Conservation (phyloP, 2,888 invertebrate species). For the Agrypnus murinus region DNA sequence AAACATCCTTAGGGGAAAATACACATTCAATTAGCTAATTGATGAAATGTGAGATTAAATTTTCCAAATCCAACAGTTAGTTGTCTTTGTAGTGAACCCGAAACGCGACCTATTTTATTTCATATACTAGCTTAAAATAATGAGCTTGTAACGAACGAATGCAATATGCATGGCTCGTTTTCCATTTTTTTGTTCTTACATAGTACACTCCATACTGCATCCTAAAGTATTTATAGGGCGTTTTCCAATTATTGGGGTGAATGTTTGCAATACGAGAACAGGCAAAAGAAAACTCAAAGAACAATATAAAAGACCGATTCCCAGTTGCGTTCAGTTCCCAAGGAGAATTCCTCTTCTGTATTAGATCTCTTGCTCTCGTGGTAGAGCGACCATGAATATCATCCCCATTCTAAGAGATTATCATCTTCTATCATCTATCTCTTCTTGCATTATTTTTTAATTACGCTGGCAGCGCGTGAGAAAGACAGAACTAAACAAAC, state of each 20-base stretch:
- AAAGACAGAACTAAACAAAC: constrained; percentile 11
- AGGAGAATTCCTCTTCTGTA: constrained; percentile 40
- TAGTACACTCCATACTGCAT: constrained; percentile 3
- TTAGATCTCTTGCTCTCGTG: constrained; percentile 39
- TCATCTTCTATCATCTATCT: constrained; percentile 45
- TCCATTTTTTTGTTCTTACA: constrained; percentile 14
- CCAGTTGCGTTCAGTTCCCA: constrained; percentile 39
- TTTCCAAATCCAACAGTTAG: background rate
- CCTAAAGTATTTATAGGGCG: constrained; percentile 44
- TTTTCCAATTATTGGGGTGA: constrained; percentile 44
- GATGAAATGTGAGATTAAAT: constrained; percentile 7
- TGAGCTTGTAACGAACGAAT: constrained; percentile 17
- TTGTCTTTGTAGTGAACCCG: background rate
- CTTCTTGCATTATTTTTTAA: constrained; percentile 46
- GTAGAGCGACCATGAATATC: constrained; percentile 40
- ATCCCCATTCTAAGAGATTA: constrained; percentile 43
- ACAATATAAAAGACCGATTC: constrained; percentile 46
- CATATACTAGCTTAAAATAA: constrained; percentile 22
- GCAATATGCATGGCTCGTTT: constrained; percentile 21
- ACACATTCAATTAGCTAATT: constrained; percentile 22
- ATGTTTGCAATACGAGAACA: constrained; percentile 46
- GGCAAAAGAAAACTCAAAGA: constrained; percentile 40
- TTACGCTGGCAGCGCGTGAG: constrained; percentile 35
- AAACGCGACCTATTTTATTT: background rate
- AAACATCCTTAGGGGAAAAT: background rate